A percentile compares a stretch with the other conserved stretches of the same genome.
Conservation (phyloP, 2,113 vertebrate genomes). For the Hipposideros armiger region DNA sequence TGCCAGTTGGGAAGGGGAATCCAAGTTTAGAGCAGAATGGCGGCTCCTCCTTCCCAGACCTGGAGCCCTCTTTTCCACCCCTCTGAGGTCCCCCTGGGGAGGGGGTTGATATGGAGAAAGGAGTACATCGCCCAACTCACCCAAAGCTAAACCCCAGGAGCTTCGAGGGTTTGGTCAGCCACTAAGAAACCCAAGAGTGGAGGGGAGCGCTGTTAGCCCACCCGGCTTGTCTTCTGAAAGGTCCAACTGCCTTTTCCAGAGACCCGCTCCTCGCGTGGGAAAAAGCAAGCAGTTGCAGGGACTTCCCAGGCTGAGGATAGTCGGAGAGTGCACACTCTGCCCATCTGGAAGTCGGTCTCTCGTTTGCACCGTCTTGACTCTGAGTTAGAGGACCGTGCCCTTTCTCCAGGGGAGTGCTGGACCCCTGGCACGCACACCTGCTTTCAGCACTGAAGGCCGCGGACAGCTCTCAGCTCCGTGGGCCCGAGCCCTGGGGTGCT, state of each 20-base stretch:
- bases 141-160: neutral
- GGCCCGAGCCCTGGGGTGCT: neutral
- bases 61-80: neutral
- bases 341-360: neutral
- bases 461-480: conserved; percentile 70
- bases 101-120: neutral
- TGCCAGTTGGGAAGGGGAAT: neutral
- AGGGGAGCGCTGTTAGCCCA: fast-evolving
- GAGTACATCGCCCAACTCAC: neutral
- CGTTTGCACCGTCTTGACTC: neutral
- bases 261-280: neutral
- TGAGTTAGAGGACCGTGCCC: fast-evolving
- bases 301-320: neutral
- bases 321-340: neutral
- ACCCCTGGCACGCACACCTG: neutral
- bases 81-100: conserved; percentile 1
- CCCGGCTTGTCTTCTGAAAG: neutral
- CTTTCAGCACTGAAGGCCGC: conserved; percentile 75
- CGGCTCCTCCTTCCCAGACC: neutral
- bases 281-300: neutral
- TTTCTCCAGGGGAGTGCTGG: neutral
- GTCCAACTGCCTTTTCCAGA: conserved; percentile 1
- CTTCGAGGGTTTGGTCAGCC: neutral
- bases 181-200: neutral
- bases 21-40: neutral